Percentiles rank a stretch among this genome's conserved stretches.
Evolutionary conservation across 2,888 invertebrate species (phyloP).

Genomic region (Drosophila phalerata): DNA sequence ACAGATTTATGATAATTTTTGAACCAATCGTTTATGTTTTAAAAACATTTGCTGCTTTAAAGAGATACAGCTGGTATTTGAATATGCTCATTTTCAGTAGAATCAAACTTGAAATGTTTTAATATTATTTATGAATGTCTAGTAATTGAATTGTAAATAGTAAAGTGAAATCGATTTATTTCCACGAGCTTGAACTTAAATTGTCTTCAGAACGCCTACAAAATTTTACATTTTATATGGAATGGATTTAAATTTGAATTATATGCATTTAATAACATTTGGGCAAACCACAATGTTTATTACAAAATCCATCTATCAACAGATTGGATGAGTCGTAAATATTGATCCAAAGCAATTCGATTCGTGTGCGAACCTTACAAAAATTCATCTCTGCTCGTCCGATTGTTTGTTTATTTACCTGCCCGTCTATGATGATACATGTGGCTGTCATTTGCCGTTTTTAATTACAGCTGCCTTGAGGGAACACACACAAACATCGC

Average conservation of each 20-base stretch:
- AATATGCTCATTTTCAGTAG: not conserved
- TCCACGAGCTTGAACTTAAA: slow-evolving; percentile 43
- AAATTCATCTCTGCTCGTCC: slow-evolving; percentile 10
- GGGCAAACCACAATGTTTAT: slow-evolving; percentile 49
- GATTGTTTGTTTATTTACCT: slow-evolving; percentile 60
- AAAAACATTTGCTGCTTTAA: not conserved
- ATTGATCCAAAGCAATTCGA: slow-evolving; percentile 31
- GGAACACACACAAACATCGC: slow-evolving; percentile 8
- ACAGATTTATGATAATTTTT: slow-evolving; percentile 7
- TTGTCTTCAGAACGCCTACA: slow-evolving; percentile 13
- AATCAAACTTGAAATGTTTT: not conserved
- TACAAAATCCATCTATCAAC: slow-evolving; percentile 59
- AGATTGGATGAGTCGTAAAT: slow-evolving; percentile 37
- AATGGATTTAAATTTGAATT: not conserved
- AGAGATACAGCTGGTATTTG: slow-evolving; percentile 5
- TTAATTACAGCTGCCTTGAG: slow-evolving; percentile 69
- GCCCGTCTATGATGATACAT: slow-evolving; percentile 62
- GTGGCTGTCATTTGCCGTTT: slow-evolving; percentile 73
- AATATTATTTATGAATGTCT: slow-evolving; percentile 11
- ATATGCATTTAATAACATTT: slow-evolving; percentile 1
- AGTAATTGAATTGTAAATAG: slow-evolving; percentile 8
- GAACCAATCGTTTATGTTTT: not conserved
- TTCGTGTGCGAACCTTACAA: slow-evolving; percentile 26
- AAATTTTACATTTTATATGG: slow-evolving; percentile 9
- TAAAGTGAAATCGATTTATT: slow-evolving; percentile 6